Base-by-base conservation (phyloP, 2,113 vertebrate species). In the Colinus virginianus region DNA sequence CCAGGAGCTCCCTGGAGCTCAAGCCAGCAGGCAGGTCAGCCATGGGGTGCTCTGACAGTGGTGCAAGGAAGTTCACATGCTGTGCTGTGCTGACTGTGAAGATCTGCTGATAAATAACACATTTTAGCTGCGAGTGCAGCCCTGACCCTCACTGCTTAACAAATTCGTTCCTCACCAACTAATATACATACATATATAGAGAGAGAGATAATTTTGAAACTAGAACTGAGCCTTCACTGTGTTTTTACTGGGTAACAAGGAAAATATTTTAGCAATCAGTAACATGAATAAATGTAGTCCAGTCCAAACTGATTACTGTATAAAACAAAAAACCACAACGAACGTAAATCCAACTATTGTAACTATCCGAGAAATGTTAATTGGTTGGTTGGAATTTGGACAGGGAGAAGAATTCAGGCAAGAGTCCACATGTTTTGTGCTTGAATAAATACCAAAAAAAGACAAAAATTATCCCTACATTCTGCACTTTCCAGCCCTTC, bases 61-160 rank as follows among this genome's bases (percentile, higher is more conserved):
- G 48, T 20, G 78, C 78, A 70, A 91, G 92, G 90, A 92, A 91
- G 83, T 63, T 93, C 89, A 62, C 95, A 92, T 88, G 87, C 88
- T 94, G 88, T 89, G 88, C 90, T 69, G 51, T 7, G 48, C 84
- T 70, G 85, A 46, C 86, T 92, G 68, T 48, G 89, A 83, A 34
- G 87, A 94, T 67, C 84, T 87, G 81, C 94, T 97, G 90, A 96
- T 94, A 93, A 95, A 92, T 87, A 96, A 84, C 90, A 96, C 80
- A 86, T 95, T 96, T 93, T 88, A 92, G 45, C 58, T 4, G 5
- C 64, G 46, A 49, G 55, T 83, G 2, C 49, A 92, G 87, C 77
- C 64, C 69, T 89, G 78, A 76, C 66, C 53, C 64, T 95, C 80
- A 48, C 70, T 79, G 55, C 48, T 82, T 64, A 71, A 78, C 43